Base-by-base conservation (phyloP, 2,113 vertebrate species). In the Cranoglanis bouderius region DNA sequence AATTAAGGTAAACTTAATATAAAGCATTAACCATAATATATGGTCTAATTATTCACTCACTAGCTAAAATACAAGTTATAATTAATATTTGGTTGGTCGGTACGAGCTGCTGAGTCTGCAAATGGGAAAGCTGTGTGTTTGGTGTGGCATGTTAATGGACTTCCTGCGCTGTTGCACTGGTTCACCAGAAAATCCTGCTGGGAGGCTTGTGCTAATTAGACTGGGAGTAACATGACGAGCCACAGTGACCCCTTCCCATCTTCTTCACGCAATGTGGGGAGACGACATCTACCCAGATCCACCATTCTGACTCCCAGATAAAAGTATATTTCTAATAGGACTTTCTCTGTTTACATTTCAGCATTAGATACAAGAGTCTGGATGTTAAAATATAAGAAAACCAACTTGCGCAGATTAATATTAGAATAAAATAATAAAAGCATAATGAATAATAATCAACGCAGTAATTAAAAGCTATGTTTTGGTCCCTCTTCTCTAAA, bases 211-310 rank as follows among this genome's bases (percentile, higher is more conserved):
- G 93, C 85, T 94, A 94, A 96, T 93, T 94, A 94, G 95, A 89
- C 93, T 94, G 93, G 94, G 95, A 96, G 92, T 96, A 96, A 96
- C 88, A 63, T 70, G 92, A 92, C 26, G 18, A 77, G 12, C 35
- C 72, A 57, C 35, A 78, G 4, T 12, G 38, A 74, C 53, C 65
- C 51, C 61, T 88, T 32, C 29, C 19, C 18, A 40, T 70, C 67
- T 85, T 53, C 84, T 65, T 88, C 87, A 86, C 26, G 35, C 46
- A 49, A 83, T 83, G 43, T 49, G 16, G 40, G 26, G 10, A 74
- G 55, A 72, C 53, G 0, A 81, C 38, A 9, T 26, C 43, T 72
- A 51, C 35, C 19, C 55, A 46, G 53, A 78, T 5, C 6, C 6
- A 78, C 55, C 8, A 21, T 49, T 38, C 70, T 35, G 61, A 43